phyloP scores from a whole-genome alignment of 2,888 invertebrate species.

The Drosophila demipolita region DNA sequence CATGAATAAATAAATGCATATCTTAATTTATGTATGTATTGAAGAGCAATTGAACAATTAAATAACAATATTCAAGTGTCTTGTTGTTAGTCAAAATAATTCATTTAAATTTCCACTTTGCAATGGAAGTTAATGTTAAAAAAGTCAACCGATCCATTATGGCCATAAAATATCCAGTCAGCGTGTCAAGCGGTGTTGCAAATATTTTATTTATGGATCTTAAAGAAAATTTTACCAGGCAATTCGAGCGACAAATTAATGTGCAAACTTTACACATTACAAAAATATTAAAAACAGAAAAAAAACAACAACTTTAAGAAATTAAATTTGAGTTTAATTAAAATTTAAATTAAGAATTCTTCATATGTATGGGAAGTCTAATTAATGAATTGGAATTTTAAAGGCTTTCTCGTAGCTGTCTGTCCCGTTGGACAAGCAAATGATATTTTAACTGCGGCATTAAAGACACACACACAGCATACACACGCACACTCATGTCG shows the following conservation, averaged over 20 bases:
- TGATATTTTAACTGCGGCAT: constrained; percentile 33
- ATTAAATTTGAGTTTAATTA: constrained; percentile 13
- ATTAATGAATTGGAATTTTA: constrained; percentile 24
- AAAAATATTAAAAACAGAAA: constrained; percentile 14
- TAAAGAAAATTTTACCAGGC: constrained; percentile 16
- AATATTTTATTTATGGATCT: constrained; percentile 47
- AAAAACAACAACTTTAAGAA: constrained; percentile 14
- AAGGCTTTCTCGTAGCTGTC: constrained; percentile 9
- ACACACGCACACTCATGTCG: constrained; percentile 43
- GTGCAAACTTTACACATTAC: constrained; percentile 58
- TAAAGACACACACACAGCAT: constrained; percentile 8
- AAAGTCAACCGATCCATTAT: constrained; percentile 1
- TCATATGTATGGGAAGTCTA: constrained; percentile 4
- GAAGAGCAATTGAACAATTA: not conserved
- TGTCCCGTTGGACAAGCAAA: constrained; percentile 34
- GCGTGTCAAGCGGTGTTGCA: not conserved
- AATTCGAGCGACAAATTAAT: constrained; percentile 58
- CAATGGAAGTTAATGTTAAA: constrained; percentile 65
- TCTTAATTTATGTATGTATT: constrained; percentile 9
- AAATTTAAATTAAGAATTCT: constrained; percentile 16
- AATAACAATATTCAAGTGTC: not conserved
- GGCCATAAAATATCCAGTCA: constrained; percentile 8
- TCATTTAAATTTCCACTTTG: constrained; percentile 60
- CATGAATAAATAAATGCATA: constrained; percentile 10
- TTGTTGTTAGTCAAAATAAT: constrained; percentile 26